Evolutionary conservation across 2,113 vertebrate species (phyloP).

Genomic region (Megaceryle torquata): DNA sequence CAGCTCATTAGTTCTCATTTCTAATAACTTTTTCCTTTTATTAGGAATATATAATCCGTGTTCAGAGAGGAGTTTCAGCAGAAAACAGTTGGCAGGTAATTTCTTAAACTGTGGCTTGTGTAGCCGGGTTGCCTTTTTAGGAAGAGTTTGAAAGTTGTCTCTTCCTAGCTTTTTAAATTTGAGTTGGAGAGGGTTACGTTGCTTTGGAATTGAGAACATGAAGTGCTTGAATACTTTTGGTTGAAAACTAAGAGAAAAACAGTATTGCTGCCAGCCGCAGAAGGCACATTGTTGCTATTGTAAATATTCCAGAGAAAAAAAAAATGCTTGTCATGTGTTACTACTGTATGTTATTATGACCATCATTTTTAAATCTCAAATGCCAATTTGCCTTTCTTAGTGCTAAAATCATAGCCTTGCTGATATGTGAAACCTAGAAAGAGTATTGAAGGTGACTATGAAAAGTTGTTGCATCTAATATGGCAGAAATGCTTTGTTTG

Average conservation of each 20-base stretch:
- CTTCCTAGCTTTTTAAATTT: not conserved
- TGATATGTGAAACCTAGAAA: not conserved
- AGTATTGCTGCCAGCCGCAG: not conserved
- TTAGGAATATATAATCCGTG: constrained; percentile 96
- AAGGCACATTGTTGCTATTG: not conserved
- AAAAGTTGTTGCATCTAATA: not conserved
- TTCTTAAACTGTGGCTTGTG: not conserved
- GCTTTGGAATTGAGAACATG: not conserved
- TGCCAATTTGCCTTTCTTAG: not conserved
- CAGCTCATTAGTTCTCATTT: not conserved
- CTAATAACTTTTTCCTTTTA: constrained; percentile 18
- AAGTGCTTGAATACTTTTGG: constrained; percentile 27
- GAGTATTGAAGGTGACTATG: not conserved
- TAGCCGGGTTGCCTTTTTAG: not conserved
- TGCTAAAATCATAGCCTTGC: not conserved
- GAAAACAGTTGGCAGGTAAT: constrained; percentile 98
- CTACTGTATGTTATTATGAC: not conserved
- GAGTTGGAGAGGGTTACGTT: not conserved
- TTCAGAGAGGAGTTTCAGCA: constrained; percentile 92
- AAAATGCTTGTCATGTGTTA: not conserved
- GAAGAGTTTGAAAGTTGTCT: not conserved
- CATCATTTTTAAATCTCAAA: not conserved
- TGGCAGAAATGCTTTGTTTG: not conserved
- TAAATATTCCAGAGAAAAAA: not conserved
- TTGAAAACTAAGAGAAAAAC: not conserved